Percentiles rank a stretch among this genome's conserved stretches.
Conservation (phyloP, 2,888 invertebrate species). For the Plusia festucae region DNA sequence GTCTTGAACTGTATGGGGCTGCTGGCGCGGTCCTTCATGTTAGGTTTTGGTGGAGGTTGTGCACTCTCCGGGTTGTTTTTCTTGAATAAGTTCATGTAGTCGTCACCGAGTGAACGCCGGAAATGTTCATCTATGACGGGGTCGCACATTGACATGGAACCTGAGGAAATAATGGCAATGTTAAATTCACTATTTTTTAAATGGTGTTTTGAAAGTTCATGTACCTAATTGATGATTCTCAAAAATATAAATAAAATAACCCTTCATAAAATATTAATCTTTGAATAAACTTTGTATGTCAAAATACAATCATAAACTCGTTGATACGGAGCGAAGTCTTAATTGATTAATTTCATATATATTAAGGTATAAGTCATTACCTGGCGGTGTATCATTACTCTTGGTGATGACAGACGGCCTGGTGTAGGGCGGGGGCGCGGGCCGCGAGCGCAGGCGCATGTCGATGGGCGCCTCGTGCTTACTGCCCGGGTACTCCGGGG, state of each 20-base stretch:
- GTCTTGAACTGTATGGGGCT: constrained; percentile 84
- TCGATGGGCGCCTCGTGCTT: constrained; percentile 90
- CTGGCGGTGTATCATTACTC: constrained; percentile 81
- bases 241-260: background rate
- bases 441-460: constrained; percentile 90
- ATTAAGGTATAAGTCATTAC: constrained; percentile 62
- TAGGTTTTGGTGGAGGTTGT: constrained; percentile 77
- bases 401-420: constrained; percentile 92
- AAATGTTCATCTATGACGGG: constrained; percentile 99
- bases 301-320: no score
- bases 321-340: no score
- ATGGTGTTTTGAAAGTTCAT: no score
- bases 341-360: no score
- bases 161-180: constrained; percentile 71
- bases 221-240: background rate
- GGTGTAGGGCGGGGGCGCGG: constrained; percentile 90
- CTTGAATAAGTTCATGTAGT: constrained; percentile 92
- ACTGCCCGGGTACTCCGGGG: constrained; percentile 78
- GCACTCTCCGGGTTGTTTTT: constrained; percentile 81
- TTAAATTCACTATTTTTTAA: no score
- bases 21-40: constrained; percentile 86
- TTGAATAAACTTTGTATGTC: no score
- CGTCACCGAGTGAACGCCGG: constrained; percentile 95
- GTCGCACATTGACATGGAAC: constrained; percentile 94
- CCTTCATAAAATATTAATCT: no score